Conservation (phyloP, 1,140 invertebrate species). For the Trichoplusia ni region DNA sequence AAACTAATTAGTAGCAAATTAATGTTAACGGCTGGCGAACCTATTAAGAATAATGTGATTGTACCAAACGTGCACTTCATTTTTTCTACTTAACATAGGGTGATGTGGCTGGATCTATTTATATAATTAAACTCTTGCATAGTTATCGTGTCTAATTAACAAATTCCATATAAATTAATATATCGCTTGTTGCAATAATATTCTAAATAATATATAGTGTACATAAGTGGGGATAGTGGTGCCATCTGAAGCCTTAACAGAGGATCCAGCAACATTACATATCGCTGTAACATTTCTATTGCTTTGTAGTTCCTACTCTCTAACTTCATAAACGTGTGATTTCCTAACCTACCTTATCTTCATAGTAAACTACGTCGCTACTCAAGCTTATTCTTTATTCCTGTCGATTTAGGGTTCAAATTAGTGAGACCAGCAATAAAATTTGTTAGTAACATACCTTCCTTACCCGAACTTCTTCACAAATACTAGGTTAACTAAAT, state of each 20-base stretch:
- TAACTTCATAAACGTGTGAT: slow-evolving; percentile 20
- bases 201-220: slow-evolving; percentile 15
- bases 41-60: slow-evolving; percentile 31
- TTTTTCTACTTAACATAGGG: slow-evolving; percentile 33
- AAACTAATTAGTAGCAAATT: slow-evolving; percentile 3
- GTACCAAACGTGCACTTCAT: slow-evolving; percentile 47
- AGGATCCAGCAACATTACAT: slow-evolving; percentile 11
- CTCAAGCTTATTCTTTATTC: slow-evolving; percentile 36
- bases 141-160: not conserved
- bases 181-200: slow-evolving; percentile 7
- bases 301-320: slow-evolving; percentile 31
- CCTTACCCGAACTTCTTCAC: slow-evolving; percentile 1
- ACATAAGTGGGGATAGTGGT: not conserved
- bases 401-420: slow-evolving; percentile 13
- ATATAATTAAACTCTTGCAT: not conserved
- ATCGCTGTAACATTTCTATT: slow-evolving; percentile 23
- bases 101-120: slow-evolving; percentile 52
- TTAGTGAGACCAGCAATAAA: slow-evolving; percentile 10
- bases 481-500: slow-evolving; percentile 15
- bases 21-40: slow-evolving; percentile 28
- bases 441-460: slow-evolving; percentile 11
- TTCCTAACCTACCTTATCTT: slow-evolving; percentile 36
- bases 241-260: not conserved
- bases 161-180: not conserved
- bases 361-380: slow-evolving; percentile 17